Conservation (phyloP, 2,113 vertebrate genomes). For the Deroptyus accipitrinus region DNA sequence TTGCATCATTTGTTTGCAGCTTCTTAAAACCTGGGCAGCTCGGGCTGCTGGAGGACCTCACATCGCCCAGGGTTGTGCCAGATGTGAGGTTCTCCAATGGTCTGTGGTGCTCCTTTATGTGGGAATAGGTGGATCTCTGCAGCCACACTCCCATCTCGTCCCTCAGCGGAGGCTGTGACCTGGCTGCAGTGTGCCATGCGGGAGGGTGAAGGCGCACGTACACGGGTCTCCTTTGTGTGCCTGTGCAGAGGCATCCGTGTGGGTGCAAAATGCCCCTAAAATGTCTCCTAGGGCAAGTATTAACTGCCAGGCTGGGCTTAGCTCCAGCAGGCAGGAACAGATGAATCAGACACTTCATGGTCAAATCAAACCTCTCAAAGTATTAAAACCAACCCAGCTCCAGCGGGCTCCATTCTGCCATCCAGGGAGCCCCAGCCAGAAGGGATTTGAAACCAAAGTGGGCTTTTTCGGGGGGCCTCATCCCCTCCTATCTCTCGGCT, state of each 20-base stretch:
- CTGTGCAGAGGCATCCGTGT: accelerated
- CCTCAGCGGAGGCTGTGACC: background rate
- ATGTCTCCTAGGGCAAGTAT: conserved; percentile 23
- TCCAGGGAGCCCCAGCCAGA: background rate
- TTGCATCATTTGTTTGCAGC: background rate
- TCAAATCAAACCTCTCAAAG: background rate
- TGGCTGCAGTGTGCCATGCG: background rate
- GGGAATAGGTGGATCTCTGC: background rate
- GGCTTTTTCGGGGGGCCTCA: background rate
- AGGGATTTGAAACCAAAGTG: background rate
- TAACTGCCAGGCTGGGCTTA: conserved; percentile 45
- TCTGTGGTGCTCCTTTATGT: accelerated
- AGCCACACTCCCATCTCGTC: accelerated
- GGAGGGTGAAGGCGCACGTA: background rate
- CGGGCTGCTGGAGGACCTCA: background rate
- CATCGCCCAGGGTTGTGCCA: background rate
- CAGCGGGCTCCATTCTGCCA: background rate
- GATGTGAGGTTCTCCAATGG: accelerated
- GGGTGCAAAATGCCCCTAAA: conserved; percentile 41
- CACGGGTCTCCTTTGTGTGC: background rate
- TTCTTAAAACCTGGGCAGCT: background rate
- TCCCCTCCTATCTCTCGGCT: conserved; percentile 68
- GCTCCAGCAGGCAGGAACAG: conserved; percentile 45
- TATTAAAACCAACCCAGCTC: background rate
- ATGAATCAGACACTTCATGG: conserved; percentile 45